Base-by-base conservation (phyloP, 1,140 invertebrate species). In the Bursaphelenchus mucronatus region DNA sequence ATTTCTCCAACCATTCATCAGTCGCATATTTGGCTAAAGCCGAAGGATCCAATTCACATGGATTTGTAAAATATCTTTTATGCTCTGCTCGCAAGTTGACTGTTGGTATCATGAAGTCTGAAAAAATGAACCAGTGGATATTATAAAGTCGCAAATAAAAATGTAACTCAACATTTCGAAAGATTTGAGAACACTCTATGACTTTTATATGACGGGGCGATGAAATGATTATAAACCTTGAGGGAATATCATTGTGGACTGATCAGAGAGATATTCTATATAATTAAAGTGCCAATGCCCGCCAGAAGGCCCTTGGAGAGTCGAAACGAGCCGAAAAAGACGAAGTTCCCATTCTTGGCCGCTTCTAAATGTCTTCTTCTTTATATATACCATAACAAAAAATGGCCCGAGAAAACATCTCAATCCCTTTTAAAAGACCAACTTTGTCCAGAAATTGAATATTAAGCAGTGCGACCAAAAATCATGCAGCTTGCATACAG, bases 51-150 rank as follows among this genome's bases (percentile, higher is more conserved):
- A 64, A 21, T 61, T 17, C 13, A 11, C 13, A 11, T 3, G 61
- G 61, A 45, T 63, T 63, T 13, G 53, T n/a, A 63, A 63, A 63
- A 30, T 64, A 63, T 13, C 61, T 55, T 30, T 63, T 63, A 65
- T 65, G 61, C 21, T 61, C 62, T 3, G 55, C 1, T 13, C 19
- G 13, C 55, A 63, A 40, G 13, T n/a, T 11, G 13, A 63, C 63
- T 30, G 55, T 19, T 30, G 11, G 11, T 44, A 59, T 59, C n/a
- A 49, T n/a, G 13, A 3, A 6, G 47, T 49, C 47, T 30, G 30
- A 30, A 30, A 30, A 30, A 30, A 30, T 30, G 30, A 30, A 5
- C 1, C 30, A 30, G 30, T 30, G 30, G 30, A 30, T 30, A 5
- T 5, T 30, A 5, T 5, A 30, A 30, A 49, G 1, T 49, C 6